These are phyloP conservation scores for Chloroclysta siterata DNA, from an alignment of 2,888 invertebrate genomes.

Conservation along the genomic window DNA sequence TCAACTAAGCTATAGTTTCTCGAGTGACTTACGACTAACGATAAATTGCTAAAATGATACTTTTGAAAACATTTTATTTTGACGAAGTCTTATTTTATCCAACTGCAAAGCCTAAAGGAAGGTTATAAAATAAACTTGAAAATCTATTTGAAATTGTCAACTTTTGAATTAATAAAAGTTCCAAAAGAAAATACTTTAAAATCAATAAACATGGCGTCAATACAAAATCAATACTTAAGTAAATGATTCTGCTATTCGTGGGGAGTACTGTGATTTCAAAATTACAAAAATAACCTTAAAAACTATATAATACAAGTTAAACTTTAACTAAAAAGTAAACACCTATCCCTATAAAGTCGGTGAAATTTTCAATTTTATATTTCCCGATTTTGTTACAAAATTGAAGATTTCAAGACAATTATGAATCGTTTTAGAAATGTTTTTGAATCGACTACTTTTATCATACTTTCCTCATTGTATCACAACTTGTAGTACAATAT, in stretches of 20 bases:
- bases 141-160: background rate
- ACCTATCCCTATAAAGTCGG: slow-evolving; percentile 41
- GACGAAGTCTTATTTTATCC: background rate
- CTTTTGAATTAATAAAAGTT: background rate
- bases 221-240: slow-evolving; percentile 39
- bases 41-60: slow-evolving; percentile 40
- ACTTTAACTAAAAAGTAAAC: slow-evolving; percentile 39
- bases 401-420: slow-evolving; percentile 14
- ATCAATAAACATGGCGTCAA: slow-evolving; percentile 13
- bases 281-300: slow-evolving; percentile 59
- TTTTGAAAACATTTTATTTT: slow-evolving; percentile 29
- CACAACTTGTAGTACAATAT: slow-evolving; percentile 70
- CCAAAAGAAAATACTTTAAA: slow-evolving; percentile 9
- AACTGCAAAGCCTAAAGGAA: background rate
- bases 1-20: slow-evolving; percentile 75
- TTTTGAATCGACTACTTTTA: slow-evolving; percentile 59
- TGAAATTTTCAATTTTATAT: slow-evolving; percentile 14
- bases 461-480: slow-evolving; percentile 69
- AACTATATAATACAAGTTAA: slow-evolving; percentile 68
- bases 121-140: background rate
- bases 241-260: slow-evolving; percentile 22
- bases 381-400: slow-evolving; percentile 21
- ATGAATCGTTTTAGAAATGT: slow-evolving; percentile 2
- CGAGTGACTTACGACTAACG: slow-evolving; percentile 58
- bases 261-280: slow-evolving; percentile 30